Evolutionary conservation across 2,113 vertebrate species (phyloP), one percentile per base, ranked within the genome.

Genomic region (Cariama cristata): DNA sequence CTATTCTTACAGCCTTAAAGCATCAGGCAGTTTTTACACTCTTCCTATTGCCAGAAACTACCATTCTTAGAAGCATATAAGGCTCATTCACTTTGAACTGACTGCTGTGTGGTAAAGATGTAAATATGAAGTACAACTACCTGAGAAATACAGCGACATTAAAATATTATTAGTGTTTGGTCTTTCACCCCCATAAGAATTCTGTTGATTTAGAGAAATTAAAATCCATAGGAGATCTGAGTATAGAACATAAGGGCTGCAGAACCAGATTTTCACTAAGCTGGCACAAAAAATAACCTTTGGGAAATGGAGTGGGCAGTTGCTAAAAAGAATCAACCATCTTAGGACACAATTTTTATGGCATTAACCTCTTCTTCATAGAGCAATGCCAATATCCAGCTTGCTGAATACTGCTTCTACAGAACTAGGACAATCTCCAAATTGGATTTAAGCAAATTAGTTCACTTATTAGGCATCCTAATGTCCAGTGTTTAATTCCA

Each of bases 391-490:
- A 88, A 71, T 81, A 84, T 80, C 52, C 63, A 91, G 17, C 60
- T 64, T 81, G 68, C 60, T 45, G 60, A 76, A 88, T 80, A 62
- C 14, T 40, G 50, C n/a, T 76, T 95, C 59, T 83, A 33, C 18
- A 86, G 42, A 81, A 89, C 47, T 64, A 91, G 81, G 55, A 92
- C 42, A 88, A 42, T 50, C 86, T 83, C 63, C 63, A 97, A 88
- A 94, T 52, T 86, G 38, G 75, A 94, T 75, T 96, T 69, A 90
- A 88, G 82, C 27, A 77, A 88, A 93, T 92, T 74, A 88, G 90
- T 86, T 84, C 75, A 33, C 55, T 92, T 93, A 77, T 94, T 93
- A 86, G 47, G 19, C 11, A 91, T 35, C 47, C 52, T 86, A 55
- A 67, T 86, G 47, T 63, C 56, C 90, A 88, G 52, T 40, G 64